Evolutionary conservation across 2,113 vertebrate genomes (phyloP), one percentile per base, ranked within the genome.

Genomic region (Spea multiplicata): DNA sequence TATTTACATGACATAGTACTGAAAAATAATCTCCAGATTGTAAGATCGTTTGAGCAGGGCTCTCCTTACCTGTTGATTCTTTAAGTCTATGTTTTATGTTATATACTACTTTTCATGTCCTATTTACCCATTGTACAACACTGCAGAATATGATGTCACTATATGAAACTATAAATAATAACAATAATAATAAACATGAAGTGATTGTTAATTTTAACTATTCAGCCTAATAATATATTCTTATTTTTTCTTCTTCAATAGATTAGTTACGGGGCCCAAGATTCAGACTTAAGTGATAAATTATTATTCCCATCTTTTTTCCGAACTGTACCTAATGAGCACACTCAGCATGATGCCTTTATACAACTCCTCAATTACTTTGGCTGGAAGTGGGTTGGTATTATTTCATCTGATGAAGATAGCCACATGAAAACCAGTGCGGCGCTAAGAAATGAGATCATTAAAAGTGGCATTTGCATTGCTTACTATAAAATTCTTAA

Each of bases 211-310:
- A 30, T 30, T 30, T 62, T 62, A 4, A n/a, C 14, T 62, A n/a
- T 62, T 62, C 14, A 5, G 7, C 17, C 59, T n/a, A n/a, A 5
- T 62, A 4, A 62, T 14, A 67, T 67, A 67, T 13, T 47, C 3
- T 6, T 8, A 12, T 67, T 67, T 5, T n/a, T 76, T 78, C 8
- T 52, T 59, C 55, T 12, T 13, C 55, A 17, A 4, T 30, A 78
- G 76, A 64, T 78, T 50, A 78, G 59, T 66, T 78, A 78, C 55
- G 76, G 76, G 17, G 69, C 69, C n/a, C 76, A 78, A 9, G 76
- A 78, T 72, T 49, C 62, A 66, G 76, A 53, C 16, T 66, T 78
- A 66, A 49, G 66, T 47, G 49, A 72, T 30, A 78, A 53, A 8
- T 12, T 10, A 66, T 47, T 66, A 12, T 78, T 53, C 16, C 69